These are phyloP conservation scores for Calyptomena viridis DNA, from an alignment of 2,113 vertebrate genomes.

Conservation along the genomic window DNA sequence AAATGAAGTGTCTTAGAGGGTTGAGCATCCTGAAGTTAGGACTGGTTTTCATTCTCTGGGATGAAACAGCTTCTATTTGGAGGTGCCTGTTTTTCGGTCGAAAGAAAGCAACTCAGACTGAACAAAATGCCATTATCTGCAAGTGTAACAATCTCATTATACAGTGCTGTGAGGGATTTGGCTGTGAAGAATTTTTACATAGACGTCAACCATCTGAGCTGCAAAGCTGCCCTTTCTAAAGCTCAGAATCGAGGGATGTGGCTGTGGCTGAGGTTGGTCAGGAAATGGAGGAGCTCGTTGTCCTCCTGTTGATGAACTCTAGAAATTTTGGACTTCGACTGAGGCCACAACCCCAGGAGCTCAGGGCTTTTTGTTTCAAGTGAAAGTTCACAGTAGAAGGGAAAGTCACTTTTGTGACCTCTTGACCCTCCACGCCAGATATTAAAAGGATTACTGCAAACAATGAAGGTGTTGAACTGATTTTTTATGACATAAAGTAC, in stretches of 20 bases:
- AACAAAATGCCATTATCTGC: not conserved
- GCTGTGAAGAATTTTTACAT: not conserved
- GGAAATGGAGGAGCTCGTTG: not conserved
- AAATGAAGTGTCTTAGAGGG: not conserved
- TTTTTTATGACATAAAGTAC: not conserved
- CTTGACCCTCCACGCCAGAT: not conserved
- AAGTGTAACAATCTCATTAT: not conserved
- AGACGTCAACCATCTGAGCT: not conserved
- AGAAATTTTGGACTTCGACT: not conserved
- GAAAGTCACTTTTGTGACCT: not conserved
- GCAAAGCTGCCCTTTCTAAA: not conserved
- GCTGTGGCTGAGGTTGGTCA: not conserved
- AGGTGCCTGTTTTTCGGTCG: not conserved
- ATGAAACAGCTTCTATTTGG: not conserved
- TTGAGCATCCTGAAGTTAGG: not conserved
- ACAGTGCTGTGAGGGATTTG: not conserved
- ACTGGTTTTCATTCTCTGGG: not conserved
- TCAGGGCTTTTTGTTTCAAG: not conserved
- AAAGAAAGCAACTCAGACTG: not conserved
- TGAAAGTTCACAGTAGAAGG: not conserved
- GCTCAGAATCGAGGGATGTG: not conserved
- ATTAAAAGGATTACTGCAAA: not conserved
- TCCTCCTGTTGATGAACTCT: not conserved
- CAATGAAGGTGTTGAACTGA: not conserved
- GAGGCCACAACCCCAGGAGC: not conserved